Conservation (phyloP, 1,140 invertebrate genomes). For the Lepidostoma basale region DNA sequence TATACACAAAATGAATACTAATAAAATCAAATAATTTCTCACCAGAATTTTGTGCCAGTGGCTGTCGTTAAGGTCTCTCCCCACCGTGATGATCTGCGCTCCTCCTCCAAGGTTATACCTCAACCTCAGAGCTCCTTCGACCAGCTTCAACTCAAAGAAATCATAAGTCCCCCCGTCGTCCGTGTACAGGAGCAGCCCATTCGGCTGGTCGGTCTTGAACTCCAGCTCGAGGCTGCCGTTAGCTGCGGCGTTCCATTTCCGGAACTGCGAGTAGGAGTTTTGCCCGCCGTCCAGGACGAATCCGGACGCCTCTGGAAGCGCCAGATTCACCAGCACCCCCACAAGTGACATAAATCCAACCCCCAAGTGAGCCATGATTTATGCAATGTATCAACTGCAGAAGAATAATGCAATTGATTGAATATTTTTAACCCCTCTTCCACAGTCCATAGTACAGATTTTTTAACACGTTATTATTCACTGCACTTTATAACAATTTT, state of each 20-base stretch:
- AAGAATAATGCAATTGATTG: background rate
- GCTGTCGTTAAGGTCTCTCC: constrained; percentile 83
- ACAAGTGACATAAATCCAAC: constrained; percentile 27
- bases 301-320: constrained; percentile 55
- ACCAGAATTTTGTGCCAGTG: constrained; percentile 89
- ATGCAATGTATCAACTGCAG: constrained; percentile 2
- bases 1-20: no score
- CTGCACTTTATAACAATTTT: no score
- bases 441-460: no score
- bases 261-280: constrained; percentile 87
- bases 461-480: no score
- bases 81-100: constrained; percentile 85
- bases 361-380: background rate
- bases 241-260: constrained; percentile 85
- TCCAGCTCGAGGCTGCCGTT: constrained; percentile 90
- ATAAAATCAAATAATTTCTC: no score
- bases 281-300: constrained; percentile 84
- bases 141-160: constrained; percentile 94
- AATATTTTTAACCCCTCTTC: no score
- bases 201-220: constrained; percentile 89
- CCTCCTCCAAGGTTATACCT: constrained; percentile 87
- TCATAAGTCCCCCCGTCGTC: constrained; percentile 93
- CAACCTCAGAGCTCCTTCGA: constrained; percentile 86
- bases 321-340: constrained; percentile 50
- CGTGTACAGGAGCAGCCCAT: constrained; percentile 88